These are phyloP conservation scores for Drosophila pseudoobscura DNA, from an alignment of 1,140 invertebrate species.

Conservation along the genomic window DNA sequence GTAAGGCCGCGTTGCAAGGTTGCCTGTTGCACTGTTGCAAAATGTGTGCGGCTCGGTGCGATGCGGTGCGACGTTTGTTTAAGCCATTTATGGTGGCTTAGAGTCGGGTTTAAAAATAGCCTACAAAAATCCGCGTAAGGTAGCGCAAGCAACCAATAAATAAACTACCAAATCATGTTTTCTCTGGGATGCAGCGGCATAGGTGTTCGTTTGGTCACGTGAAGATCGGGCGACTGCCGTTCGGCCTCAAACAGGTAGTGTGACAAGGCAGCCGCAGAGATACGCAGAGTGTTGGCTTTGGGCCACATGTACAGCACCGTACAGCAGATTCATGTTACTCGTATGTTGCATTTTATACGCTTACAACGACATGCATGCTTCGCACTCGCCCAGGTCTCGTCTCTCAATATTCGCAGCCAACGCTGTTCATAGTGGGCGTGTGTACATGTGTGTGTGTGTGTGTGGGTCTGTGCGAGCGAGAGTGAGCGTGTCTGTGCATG, in stretches of 20 bases:
- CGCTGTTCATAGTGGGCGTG: constrained; percentile 47
- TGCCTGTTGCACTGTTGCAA: constrained; percentile 51
- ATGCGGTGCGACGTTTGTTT: not conserved
- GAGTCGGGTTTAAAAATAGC: constrained; percentile 57
- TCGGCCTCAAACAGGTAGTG: constrained; percentile 45
- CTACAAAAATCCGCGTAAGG: constrained; percentile 54
- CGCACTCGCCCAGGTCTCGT: constrained; percentile 21
- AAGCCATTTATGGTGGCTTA: constrained; percentile 50
- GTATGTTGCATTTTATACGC: constrained; percentile 56
- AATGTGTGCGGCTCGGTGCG: not conserved
- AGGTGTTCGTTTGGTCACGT: constrained; percentile 26
- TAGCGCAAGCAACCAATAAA: constrained; percentile 1
- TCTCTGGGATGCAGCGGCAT: not conserved
- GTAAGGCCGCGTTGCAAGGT: constrained; percentile 72
- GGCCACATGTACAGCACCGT: constrained; percentile 65
- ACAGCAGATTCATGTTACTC: constrained; percentile 9
- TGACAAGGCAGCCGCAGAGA: not conserved
- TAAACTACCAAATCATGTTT: too few relatives aligned
- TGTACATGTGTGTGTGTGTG: constrained; percentile 10
- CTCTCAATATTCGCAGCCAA: constrained; percentile 51
- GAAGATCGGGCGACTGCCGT: constrained; percentile 35
- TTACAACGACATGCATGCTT: constrained; percentile 8
- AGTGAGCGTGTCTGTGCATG: constrained; percentile 10
- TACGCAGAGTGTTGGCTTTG: not conserved
- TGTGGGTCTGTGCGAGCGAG: constrained; percentile 22